These are phyloP conservation scores for Polyommatus iphigenia DNA, from an alignment of 2,888 invertebrate genomes.

Conservation along the genomic window DNA sequence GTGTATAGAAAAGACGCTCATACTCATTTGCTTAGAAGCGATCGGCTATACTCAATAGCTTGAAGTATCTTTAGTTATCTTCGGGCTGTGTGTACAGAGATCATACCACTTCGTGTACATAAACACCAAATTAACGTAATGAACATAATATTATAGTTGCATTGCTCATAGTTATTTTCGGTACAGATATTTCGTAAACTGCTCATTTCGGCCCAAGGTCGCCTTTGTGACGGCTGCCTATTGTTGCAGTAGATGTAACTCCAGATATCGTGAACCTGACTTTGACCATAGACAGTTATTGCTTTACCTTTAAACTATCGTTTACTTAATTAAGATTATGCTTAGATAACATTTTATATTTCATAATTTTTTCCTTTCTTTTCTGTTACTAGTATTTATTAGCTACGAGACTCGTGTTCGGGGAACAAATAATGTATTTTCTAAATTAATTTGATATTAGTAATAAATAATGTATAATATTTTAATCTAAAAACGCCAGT, in stretches of 20 bases:
- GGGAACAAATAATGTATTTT: too few relatives aligned
- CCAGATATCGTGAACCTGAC: constrained; percentile 27
- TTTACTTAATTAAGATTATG: constrained; percentile 4
- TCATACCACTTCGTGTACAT: not conserved
- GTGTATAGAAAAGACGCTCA: too few relatives aligned
- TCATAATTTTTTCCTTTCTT: not conserved
- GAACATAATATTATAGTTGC: not conserved
- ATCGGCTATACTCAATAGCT: too few relatives aligned
- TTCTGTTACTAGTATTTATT: not conserved
- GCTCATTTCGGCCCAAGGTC: constrained; percentile 51
- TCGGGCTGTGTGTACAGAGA: not conserved
- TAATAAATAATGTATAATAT: too few relatives aligned
- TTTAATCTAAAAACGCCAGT: too few relatives aligned
- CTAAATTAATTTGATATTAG: too few relatives aligned
- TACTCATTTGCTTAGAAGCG: too few relatives aligned
- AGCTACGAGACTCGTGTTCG: too few relatives aligned
- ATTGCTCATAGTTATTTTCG: constrained; percentile 14
- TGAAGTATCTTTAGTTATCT: too few relatives aligned
- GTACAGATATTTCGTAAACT: constrained; percentile 34
- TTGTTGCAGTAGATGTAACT: constrained; percentile 10
- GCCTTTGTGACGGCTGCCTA: constrained; percentile 47
- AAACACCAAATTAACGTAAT: not conserved
- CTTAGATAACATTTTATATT: not conserved
- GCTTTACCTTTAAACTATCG: not conserved
- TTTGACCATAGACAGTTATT: constrained; percentile 25